Evolutionary conservation across 2,888 invertebrate species (phyloP), one percentile per base, ranked within the genome.

Genomic region (Antheraea yamamai): DNA sequence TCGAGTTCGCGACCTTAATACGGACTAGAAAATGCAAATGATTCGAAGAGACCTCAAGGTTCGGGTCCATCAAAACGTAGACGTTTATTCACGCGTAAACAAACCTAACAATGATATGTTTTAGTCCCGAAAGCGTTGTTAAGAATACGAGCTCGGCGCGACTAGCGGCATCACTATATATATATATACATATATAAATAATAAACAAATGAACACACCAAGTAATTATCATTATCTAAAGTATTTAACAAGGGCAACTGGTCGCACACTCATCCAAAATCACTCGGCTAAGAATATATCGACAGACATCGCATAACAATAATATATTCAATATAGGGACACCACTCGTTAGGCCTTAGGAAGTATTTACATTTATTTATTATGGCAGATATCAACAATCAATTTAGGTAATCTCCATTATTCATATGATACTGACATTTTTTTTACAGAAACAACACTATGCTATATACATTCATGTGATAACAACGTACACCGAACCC

Each of bases 361-460:
- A 91, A 92, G 85, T 93, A 93, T 93, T 84, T 94, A 94, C 93
- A 94, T 85, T 90, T 92, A 91, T 85, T 91, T 92, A 94, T 93
- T 94, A 95, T 94, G 94, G 94, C 94, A 94, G 92, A 94, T 93
- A 92, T 94, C 91, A 93, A 95, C 94, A 92, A 93, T 91, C 88
- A 91, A 91, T 92, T 92, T 91, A 89, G 89, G 86, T 83, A 85
- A 87, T 83, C 87, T 85, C 87, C 88, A 89, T 58, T 64, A 64
- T 88, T 83, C 88, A 91, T 89, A 92, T 85, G 89, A 89, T 90
- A 91, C 89, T 86, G 92, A 89, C 90, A 88, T 86, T 92, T 90
- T 91, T 89, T 91, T 89, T 91, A 91, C 91, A 91, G 87, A 92
- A 89, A 90, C 88, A 85, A 88, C 86, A 84, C 86, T 89, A 89